Base-by-base conservation (phyloP, 2,888 invertebrate species). In the Dinocampus coccinellae region DNA sequence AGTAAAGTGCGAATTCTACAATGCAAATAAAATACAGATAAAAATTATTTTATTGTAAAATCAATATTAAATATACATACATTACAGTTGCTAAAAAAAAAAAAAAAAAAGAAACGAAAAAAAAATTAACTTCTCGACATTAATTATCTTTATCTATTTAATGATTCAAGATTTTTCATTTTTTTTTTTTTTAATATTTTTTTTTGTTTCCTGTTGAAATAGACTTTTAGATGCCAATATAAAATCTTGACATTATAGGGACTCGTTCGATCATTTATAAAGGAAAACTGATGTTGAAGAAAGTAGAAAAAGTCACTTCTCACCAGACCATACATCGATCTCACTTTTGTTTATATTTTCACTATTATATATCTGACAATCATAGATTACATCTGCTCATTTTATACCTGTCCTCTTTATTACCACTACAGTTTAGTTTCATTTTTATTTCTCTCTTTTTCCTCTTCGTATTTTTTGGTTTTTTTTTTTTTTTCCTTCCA, bases 401-500 rank as follows among this genome's bases (percentile, higher is more conserved):
- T 16, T 16, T 47, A 1, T 16, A 9, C 16, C 16, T 2, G 47
- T n/a, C 16, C 16, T 47, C 16, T 47, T 16, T n/a, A 47, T 16
- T 16, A 0, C 47, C n/a, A 3, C n/a, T n/a, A 13, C 39, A 39
- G 39, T n/a, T n/a, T n/a, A n/a, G n/a, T n/a, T n/a, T n/a, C n/a
- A n/a, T n/a, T n/a, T n/a, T n/a, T 29, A 3, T 29, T 29, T 29
- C 29, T 4, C 3, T 7, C 29, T 29, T 29, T 29, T 29, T 29
- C 7, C 7, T 29, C 7, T 29, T 29, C 7, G 3, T 29, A 4
- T 29, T n/a, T n/a, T n/a, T n/a, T n/a, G n/a, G n/a, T n/a, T n/a
- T n/a, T n/a, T n/a, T n/a, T n/a, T n/a, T 55, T 20, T 39, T 47
- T 65, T 57, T 53, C 34, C 55, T 69, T 70, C 47, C 26, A 34